Base-by-base conservation (phyloP, 2,797 vertebrate genomes). In the Kryptopterus vitreolus region DNA sequence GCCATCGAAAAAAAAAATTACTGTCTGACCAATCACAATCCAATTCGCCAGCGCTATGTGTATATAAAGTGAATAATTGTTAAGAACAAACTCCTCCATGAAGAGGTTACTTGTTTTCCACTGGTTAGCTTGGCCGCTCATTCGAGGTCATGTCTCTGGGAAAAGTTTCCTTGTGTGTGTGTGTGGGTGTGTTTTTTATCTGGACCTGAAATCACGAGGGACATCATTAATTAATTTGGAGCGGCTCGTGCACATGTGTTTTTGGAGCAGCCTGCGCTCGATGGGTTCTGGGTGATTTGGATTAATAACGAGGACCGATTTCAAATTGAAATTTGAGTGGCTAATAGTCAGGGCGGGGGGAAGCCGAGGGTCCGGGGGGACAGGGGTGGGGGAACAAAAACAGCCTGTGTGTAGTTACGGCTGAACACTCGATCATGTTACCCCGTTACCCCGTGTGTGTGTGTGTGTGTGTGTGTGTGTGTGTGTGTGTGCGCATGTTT, bases 221-320 rank as follows among this genome's bases (percentile, higher is more conserved):
- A 94, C 91, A 88, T 89, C 89, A 94, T 95, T 94, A 92, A 94
- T 95, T 93, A 92, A 94, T 92, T 93, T 91, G 90, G 92, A 94
- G 90, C 89, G 88, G 90, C 87, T 85, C 72, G 35, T 65, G 86
- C 87, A 88, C 89, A 90, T 90, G 88, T 93, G 91, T 89, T 83
- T 88, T 61, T 55, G 58, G 88, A 89, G 90, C 82, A 88, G 71
- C 69, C 89, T 89, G 90, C 89, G 91, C 92, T 91, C 86, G 80
- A 88, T 88, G 90, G 84, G 93, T 94, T 93, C 90, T 75, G 92
- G 92, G 92, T 93, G 93, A 92, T 92, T 93, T 92, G 89, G 91
- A 93, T 92, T 94, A 94, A 94, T 92, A 93, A 93, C 87, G 87
- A 90, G 90, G 88, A 88, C 85, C 91, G 91, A 92, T 93, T 92